These are phyloP conservation scores for Drosophila mauritiana DNA, from an alignment of 1,140 invertebrate species.

Conservation along the genomic window DNA sequence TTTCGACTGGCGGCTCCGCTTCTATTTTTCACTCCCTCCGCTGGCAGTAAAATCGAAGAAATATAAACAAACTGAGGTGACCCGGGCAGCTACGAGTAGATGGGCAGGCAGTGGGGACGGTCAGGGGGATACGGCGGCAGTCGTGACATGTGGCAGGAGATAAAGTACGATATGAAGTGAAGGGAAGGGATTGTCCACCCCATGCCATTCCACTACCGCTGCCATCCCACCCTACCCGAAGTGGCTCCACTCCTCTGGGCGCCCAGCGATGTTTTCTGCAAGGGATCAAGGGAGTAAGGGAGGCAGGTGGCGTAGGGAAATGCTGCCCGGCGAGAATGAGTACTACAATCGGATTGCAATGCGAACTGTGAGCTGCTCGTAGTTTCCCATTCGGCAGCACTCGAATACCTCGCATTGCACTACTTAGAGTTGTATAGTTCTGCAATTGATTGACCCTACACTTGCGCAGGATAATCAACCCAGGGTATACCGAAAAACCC, in stretches of 20 bases:
- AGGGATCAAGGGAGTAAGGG: too few relatives aligned
- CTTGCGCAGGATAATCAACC: background rate
- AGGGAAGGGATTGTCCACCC: constrained; percentile 18
- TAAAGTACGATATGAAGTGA: constrained; percentile 41
- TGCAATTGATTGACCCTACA: background rate
- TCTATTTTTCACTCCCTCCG: constrained; percentile 43
- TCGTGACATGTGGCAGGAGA: constrained; percentile 63
- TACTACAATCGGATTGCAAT: constrained; percentile 34
- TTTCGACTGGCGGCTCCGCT: constrained; percentile 17
- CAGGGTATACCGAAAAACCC: background rate
- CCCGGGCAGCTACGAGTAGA: constrained; percentile 12
- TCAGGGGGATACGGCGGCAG: constrained; percentile 1
- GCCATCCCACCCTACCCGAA: background rate
- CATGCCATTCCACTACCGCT: background rate
- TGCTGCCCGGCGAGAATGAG: constrained; percentile 13
- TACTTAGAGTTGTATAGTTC: background rate
- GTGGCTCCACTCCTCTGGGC: too few relatives aligned
- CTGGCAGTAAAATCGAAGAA: constrained; percentile 80
- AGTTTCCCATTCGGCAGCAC: background rate
- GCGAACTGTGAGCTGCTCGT: constrained; percentile 20
- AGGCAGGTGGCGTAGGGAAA: background rate
- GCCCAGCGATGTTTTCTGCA: too few relatives aligned
- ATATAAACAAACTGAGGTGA: constrained; percentile 72
- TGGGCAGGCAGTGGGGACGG: too few relatives aligned
- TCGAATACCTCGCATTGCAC: background rate